Percentiles rank a stretch among this genome's conserved stretches.
Evolutionary conservation across 2,797 vertebrate genomes (phyloP).

Genomic region (Falco rusticolus): DNA sequence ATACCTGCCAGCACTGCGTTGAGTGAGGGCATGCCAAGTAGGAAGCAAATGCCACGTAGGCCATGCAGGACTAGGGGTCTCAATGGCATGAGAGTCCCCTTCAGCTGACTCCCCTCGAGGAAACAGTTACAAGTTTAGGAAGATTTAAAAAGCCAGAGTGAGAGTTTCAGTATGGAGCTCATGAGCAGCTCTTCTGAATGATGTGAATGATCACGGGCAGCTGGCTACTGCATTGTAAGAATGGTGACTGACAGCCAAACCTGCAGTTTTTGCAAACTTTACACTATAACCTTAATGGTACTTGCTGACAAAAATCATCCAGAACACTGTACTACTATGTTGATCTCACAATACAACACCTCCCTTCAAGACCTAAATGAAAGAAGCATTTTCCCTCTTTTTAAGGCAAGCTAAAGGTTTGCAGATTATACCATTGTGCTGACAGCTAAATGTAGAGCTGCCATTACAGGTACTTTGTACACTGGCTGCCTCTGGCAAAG

Average conservation of each 20-base stretch:
- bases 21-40: rapidly evolving
- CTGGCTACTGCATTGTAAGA: not conserved
- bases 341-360: not conserved
- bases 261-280: not conserved
- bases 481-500: not conserved
- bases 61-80: not conserved
- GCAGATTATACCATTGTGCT: not conserved
- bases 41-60: rapidly evolving
- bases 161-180: not conserved
- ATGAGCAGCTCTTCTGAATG: not conserved
- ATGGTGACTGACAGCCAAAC: not conserved
- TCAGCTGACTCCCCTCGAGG: not conserved
- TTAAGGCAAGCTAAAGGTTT: not conserved
- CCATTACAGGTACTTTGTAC: not conserved
- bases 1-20: rapidly evolving
- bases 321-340: not conserved
- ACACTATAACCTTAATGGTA: not conserved
- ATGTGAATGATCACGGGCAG: not conserved
- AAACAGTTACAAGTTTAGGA: not conserved
- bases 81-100: not conserved
- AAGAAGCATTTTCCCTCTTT: not conserved
- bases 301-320: not conserved
- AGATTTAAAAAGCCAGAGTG: not conserved
- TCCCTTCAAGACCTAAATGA: not conserved
- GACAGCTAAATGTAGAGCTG: conserved; percentile 1